These are phyloP conservation scores for Leuciscus waleckii DNA, from an alignment of 2,797 vertebrate species.

Conservation along the genomic window DNA sequence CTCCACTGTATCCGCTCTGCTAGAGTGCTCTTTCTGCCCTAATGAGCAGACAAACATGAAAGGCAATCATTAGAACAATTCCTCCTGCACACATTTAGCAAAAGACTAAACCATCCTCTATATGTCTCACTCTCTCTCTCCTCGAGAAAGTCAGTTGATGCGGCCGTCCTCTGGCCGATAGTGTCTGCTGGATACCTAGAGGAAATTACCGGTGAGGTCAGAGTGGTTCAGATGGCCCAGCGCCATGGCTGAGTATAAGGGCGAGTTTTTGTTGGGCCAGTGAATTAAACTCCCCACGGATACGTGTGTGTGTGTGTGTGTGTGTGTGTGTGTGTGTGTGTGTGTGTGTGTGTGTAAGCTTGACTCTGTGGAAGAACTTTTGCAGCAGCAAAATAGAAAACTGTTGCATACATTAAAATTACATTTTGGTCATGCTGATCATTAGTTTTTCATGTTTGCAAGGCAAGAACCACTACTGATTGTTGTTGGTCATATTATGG, in stretches of 20 bases:
- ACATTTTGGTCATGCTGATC: neutral
- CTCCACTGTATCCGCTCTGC: conserved; percentile 69
- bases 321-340: neutral
- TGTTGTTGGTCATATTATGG: neutral
- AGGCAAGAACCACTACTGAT: neutral
- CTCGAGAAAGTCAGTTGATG: conserved; percentile 67
- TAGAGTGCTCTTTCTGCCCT: conserved; percentile 80
- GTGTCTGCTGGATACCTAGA: conserved; percentile 57
- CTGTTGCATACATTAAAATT: neutral
- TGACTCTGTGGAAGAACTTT: neutral
- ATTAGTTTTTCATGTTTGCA: neutral
- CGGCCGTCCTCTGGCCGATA: conserved; percentile 60
- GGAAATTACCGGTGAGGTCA: conserved; percentile 76
- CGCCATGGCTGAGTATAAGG: conserved; percentile 48
- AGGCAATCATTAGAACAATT: conserved; percentile 78
- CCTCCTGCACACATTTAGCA: conserved; percentile 42
- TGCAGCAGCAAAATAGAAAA: neutral
- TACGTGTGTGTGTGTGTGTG: neutral
- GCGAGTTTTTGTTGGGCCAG: conserved; percentile 63
- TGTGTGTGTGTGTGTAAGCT: neutral
- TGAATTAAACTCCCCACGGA: conserved; percentile 67
- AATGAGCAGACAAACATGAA: conserved; percentile 74
- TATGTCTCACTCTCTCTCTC: conserved; percentile 65
- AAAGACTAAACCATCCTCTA: conserved; percentile 65
- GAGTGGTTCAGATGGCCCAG: conserved; percentile 54